Evolutionary conservation across 2,797 vertebrate genomes (phyloP), one percentile per base, ranked within the genome.

Genomic region (Pipistrellus kuhlii): DNA sequence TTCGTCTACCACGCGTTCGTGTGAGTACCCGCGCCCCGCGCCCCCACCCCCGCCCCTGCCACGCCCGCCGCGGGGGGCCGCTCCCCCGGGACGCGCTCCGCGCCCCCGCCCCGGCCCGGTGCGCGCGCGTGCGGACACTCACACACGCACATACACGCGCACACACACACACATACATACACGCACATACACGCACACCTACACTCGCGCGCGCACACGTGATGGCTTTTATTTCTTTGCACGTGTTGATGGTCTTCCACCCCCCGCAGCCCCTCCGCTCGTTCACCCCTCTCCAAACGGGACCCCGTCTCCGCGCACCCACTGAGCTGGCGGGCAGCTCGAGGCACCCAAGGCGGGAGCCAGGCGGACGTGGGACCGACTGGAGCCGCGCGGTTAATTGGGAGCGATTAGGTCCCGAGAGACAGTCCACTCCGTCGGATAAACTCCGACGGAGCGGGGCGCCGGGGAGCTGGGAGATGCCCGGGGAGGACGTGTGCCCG

Each of bases 1-100:
- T 99, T 99, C 98, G 97, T 99, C 97, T 99, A 99, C 98, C 99
- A 99, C 95, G 99, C 98, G 13, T 99, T 99, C 85, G 99, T 99
- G 99, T 99, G 96, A 99, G 99, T 99, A 98, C 92, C 71, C 96
- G 77, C 75, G 55, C 12, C 14, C 71, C 81, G n/a, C 35, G 20
- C 81, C 32, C 8, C 14, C 81, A 30, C 35, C 18, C 81, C 32
- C 8, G 14, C 77, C 88, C 69, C 85, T 4, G 23, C 62, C 78
- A 38, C 78, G 66, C 76, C 84, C 6, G 57, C 80, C 14, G 38
- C 11, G 25, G 72, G 71, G 57, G 38, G 23, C 92, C 38, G 38
- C 38, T 41, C 38, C 94, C 48, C 21, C 20, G 77, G 38, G 66
- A 48, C 38, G 90, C 80, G 90, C 57, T 38, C 46, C 6, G 89